Conservation (phyloP, 2,113 vertebrate genomes). For the Grammomys surdaster region DNA sequence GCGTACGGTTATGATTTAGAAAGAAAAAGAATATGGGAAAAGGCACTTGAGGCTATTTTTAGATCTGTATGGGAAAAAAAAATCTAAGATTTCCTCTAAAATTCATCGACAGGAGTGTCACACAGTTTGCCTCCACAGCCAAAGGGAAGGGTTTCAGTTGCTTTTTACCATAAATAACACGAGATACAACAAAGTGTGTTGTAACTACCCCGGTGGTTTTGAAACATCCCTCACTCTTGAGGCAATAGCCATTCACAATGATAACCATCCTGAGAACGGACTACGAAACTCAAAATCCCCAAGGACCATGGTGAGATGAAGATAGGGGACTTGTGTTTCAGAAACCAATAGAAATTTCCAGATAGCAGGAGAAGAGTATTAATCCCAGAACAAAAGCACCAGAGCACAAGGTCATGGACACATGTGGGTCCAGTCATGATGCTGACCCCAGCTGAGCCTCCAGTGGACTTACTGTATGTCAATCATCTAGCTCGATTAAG, state of each 20-base stretch:
- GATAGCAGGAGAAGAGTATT: neutral
- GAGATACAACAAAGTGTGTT: conserved; percentile 40
- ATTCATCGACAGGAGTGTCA: neutral
- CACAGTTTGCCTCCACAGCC: neutral
- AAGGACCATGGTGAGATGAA: neutral
- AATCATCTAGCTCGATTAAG: neutral
- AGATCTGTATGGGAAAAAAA: neutral
- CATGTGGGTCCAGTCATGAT: rapidly evolving
- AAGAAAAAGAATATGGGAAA: neutral
- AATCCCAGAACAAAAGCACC: neutral
- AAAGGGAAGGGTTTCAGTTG: conserved; percentile 41
- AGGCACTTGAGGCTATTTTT: neutral
- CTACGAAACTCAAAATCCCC: neutral
- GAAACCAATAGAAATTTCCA: neutral
- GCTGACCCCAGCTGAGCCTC: neutral
- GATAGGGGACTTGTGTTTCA: neutral
- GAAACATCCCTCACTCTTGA: conserved; percentile 59
- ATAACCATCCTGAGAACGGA: neutral
- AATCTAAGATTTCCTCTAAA: neutral
- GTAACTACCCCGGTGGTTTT: conserved; percentile 37
- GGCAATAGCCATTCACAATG: neutral
- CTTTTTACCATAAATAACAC: conserved; percentile 73
- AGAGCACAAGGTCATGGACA: rapidly evolving
- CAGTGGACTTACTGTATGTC: neutral
- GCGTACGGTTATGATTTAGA: neutral